Conservation (phyloP, 1,140 invertebrate species). For the Drosophila prosaltans region DNA sequence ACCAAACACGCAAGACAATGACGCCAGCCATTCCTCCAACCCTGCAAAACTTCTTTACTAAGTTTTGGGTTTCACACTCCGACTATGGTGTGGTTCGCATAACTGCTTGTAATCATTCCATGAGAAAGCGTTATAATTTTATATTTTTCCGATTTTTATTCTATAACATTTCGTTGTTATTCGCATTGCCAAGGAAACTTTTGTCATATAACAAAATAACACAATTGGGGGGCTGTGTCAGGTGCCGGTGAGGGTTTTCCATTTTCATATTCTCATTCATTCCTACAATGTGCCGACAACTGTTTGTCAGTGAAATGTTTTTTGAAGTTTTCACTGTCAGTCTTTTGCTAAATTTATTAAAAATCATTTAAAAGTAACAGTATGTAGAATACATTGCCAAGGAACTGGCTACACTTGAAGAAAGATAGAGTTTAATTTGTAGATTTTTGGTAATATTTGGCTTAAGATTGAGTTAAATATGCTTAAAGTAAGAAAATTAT, state of each 20-base stretch:
- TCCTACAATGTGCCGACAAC: constrained; percentile 50
- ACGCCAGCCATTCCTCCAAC: constrained; percentile 46
- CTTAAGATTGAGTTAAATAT: too few relatives aligned
- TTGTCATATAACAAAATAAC: constrained; percentile 59
- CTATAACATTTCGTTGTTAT: constrained; percentile 37
- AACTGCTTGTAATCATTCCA: constrained; percentile 50
- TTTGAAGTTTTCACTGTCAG: constrained; percentile 24
- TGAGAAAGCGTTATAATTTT: constrained; percentile 51
- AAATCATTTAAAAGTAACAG: constrained; percentile 45
- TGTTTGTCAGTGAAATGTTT: constrained; percentile 51
- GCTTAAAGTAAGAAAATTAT: too few relatives aligned
- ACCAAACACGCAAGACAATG: constrained; percentile 71
- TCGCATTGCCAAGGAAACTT: constrained; percentile 76
- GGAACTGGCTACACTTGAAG: constrained; percentile 20
- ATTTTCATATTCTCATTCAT: constrained; percentile 7
- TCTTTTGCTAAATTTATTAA: constrained; percentile 52
- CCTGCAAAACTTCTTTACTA: background rate
- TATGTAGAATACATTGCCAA: background rate
- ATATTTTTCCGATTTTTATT: constrained; percentile 31
- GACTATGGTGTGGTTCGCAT: constrained; percentile 53
- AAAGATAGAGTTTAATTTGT: background rate
- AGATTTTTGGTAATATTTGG: too few relatives aligned
- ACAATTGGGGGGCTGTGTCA: constrained; percentile 31
- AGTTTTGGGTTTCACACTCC: constrained; percentile 41
- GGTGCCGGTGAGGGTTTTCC: constrained; percentile 22